Percentiles rank a stretch among this genome's conserved stretches.
Conservation (phyloP, 2,797 vertebrate species). For the Mycteria americana region DNA sequence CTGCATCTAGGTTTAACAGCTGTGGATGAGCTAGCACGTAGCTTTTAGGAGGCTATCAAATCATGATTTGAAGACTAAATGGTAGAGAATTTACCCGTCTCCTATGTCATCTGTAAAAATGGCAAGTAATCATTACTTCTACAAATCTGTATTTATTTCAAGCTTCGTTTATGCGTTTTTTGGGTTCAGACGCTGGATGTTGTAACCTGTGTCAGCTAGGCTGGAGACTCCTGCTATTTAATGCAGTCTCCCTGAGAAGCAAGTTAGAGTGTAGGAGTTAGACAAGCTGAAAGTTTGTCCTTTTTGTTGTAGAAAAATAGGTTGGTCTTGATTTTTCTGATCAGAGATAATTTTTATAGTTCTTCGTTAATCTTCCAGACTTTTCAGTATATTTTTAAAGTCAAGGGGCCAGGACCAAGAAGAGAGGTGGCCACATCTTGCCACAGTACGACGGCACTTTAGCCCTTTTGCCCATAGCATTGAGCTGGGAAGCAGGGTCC, state of each 20-base stretch:
- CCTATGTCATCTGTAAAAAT: background rate
- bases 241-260: background rate
- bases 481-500: background rate
- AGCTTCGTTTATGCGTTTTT: background rate
- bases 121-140: slow-evolving; percentile 16
- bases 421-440: background rate
- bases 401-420: background rate
- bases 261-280: background rate
- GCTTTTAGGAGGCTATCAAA: slow-evolving; percentile 17
- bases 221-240: background rate
- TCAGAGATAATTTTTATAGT: background rate
- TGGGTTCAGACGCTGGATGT: background rate
- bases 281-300: background rate
- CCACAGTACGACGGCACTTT: fast-evolving
- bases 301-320: background rate
- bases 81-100: slow-evolving; percentile 10
- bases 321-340: background rate
- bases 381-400: background rate
- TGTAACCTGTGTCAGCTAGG: background rate
- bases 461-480: background rate
- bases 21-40: background rate
- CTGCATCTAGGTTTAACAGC: background rate
- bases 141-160: slow-evolving; percentile 28
- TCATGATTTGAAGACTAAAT: slow-evolving; percentile 25
- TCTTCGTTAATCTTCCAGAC: background rate